Evolutionary conservation across 2,888 invertebrate genomes (phyloP).

Genomic region (Nephrocerus scutellatus): DNA sequence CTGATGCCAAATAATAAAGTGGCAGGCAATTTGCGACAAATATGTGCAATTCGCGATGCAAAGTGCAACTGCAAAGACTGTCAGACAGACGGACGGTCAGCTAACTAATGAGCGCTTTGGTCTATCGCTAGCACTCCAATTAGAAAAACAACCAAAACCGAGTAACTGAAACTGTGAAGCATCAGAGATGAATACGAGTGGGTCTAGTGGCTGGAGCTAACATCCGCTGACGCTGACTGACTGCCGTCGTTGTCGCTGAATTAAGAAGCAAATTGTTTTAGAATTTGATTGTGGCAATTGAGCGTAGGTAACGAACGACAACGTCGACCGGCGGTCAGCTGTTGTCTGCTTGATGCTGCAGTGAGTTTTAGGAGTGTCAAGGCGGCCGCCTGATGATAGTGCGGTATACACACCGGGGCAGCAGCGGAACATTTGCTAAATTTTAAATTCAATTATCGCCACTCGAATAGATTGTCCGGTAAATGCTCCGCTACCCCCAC

Average conservation of each 20-base stretch:
- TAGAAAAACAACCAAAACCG: constrained; percentile 1
- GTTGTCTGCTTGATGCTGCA: too few species aligned
- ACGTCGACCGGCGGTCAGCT: constrained; percentile 22
- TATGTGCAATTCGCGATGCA: constrained; percentile 25
- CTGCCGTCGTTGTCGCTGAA: constrained; percentile 27
- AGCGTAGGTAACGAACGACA: constrained; percentile 31
- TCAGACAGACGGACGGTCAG: background rate
- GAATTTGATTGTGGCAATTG: constrained; percentile 48
- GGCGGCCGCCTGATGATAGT: too few species aligned
- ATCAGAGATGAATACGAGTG: background rate
- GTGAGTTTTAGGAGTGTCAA: too few species aligned
- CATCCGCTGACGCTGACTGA: constrained; percentile 17
- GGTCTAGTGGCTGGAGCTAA: constrained; percentile 24
- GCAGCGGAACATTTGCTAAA: constrained; percentile 19
- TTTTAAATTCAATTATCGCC: too few species aligned
- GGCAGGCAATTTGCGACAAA: background rate
- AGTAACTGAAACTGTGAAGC: constrained; percentile 1
- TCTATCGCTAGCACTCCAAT: background rate
- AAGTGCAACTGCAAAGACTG: background rate
- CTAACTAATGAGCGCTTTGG: constrained; percentile 3
- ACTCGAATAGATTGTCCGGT: too few species aligned
- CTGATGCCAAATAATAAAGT: constrained; percentile 22
- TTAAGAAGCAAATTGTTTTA: constrained; percentile 43
- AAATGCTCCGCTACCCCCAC: too few species aligned
- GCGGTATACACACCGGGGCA: too few species aligned